Evolutionary conservation across 1,140 invertebrate genomes (phyloP), one percentile per base, ranked within the genome.

Genomic region (Plectrocnemia conspersa): DNA sequence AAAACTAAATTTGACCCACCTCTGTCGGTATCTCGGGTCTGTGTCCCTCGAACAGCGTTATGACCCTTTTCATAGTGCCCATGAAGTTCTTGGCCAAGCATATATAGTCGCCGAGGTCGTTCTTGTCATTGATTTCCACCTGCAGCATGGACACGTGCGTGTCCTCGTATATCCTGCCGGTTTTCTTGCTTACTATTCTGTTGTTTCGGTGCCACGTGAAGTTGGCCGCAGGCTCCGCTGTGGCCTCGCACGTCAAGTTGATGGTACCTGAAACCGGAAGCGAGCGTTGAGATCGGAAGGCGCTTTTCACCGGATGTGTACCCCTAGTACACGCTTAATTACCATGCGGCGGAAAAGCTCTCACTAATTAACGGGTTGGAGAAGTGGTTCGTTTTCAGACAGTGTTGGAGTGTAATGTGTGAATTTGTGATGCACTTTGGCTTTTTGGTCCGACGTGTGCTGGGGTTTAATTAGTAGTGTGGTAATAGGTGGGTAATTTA

Each of bases 241-340:
- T 64, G 0, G 78, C 78, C 50, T 77, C 73, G 56, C 80, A 82
- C 24, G 74, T 74, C 22, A 82, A 67, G 56, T 78, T 76, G 1
- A 74, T 73, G 1, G 65, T 66, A 6, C 78, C 78, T 61, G 25
- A 19, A 45, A 46, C 21, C n/a, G n/a, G n/a, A n/a, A n/a, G n/a
- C n/a, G n/a, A n/a, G n/a, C n/a, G n/a, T n/a, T n/a, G n/a, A n/a
- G n/a, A n/a, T n/a, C n/a, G n/a, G n/a, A n/a, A n/a, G n/a, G n/a
- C n/a, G n/a, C n/a, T n/a, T n/a, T n/a, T n/a, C n/a, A n/a, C n/a
- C n/a, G n/a, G n/a, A n/a, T n/a, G n/a, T n/a, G n/a, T n/a, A n/a
- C n/a, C n/a, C n/a, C n/a, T n/a, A n/a, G n/a, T n/a, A n/a, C n/a
- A n/a, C n/a, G n/a, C n/a, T n/a, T n/a, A n/a, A n/a, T n/a, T n/a